phyloP scores from a whole-genome alignment of 2,797 vertebrate species.

The Denticeps clupeoides region DNA sequence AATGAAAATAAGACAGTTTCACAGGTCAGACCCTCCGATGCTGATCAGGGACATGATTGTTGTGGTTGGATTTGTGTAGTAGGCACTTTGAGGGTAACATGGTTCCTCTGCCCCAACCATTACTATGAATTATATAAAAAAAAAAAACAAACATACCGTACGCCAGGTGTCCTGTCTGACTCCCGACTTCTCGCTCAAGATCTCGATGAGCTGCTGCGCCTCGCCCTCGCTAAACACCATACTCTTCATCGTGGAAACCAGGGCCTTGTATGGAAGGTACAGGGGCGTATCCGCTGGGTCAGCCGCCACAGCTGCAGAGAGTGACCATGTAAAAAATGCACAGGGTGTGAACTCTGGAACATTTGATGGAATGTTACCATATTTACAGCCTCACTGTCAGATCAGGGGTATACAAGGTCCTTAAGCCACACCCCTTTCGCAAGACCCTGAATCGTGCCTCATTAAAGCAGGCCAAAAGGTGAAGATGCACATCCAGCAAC shows the following conservation, averaged over 20 bases:
- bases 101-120: too few relatives aligned
- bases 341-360: too few relatives aligned
- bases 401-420: too few relatives aligned
- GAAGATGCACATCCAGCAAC: background rate
- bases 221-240: constrained; percentile 85
- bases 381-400: too few relatives aligned
- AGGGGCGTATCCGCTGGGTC: constrained; percentile 62
- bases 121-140: too few relatives aligned
- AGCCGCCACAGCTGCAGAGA: constrained; percentile 23
- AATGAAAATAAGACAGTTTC: background rate
- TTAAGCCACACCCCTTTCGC: too few relatives aligned
- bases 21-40: too few relatives aligned
- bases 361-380: too few relatives aligned
- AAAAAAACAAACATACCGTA: too few relatives aligned
- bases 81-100: background rate
- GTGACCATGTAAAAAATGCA: background rate
- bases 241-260: constrained; percentile 74
- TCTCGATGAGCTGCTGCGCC: constrained; percentile 80
- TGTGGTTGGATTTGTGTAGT: background rate
- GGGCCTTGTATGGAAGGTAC: constrained; percentile 77
- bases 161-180: constrained; percentile 87
- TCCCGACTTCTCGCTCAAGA: constrained; percentile 79
- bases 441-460: too few relatives aligned
- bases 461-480: too few relatives aligned
- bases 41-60: too few relatives aligned